Evolutionary conservation across 2,113 vertebrate genomes (phyloP).

Genomic region (Empidonax alnorum): DNA sequence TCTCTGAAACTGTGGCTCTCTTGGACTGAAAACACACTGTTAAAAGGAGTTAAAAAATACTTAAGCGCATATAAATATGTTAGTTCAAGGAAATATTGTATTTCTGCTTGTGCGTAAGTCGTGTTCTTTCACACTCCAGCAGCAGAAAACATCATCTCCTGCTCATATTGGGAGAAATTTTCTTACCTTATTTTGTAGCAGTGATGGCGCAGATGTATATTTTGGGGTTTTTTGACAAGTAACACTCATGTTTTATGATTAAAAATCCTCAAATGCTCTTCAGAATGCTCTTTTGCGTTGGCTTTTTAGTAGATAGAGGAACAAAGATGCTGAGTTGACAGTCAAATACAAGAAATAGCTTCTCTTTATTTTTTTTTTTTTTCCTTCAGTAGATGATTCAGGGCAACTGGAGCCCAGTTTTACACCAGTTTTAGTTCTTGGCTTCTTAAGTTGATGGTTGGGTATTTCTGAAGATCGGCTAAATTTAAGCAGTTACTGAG

Average conservation of each 20-base stretch:
- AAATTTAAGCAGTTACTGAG: background rate
- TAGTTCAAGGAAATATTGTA: background rate
- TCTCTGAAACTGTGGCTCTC: background rate
- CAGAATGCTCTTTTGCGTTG: background rate
- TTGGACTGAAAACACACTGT: background rate
- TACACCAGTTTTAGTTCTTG: background rate
- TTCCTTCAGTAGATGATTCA: background rate
- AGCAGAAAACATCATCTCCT: background rate
- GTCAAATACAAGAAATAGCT: background rate
- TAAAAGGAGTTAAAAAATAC: background rate
- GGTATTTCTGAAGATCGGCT: background rate
- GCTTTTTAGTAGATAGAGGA: background rate
- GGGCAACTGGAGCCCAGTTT: background rate
- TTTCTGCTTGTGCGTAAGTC: background rate
- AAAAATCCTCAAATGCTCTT: background rate
- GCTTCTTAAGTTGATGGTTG: background rate
- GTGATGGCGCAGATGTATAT: background rate
- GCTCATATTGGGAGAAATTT: background rate
- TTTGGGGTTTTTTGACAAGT: background rate
- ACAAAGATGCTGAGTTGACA: background rate
- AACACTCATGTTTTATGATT: background rate
- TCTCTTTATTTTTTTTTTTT: background rate
- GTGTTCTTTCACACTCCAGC: background rate
- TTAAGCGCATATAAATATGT: background rate
- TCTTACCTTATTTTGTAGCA: background rate